These are phyloP conservation scores for Acanthopleura granulata DNA, from an alignment of 2,888 invertebrate genomes.

Conservation along the genomic window DNA sequence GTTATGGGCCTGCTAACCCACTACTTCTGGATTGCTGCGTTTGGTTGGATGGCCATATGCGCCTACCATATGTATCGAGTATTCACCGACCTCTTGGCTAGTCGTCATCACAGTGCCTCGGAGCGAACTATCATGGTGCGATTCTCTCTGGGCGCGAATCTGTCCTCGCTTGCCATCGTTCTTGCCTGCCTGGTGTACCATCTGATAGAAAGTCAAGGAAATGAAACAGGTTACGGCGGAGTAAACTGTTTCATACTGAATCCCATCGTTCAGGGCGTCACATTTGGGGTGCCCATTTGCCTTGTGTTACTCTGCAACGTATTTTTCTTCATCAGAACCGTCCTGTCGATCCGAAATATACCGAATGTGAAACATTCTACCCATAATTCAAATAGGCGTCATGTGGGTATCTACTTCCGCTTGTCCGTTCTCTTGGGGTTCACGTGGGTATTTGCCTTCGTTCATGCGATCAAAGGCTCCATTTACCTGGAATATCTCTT, in stretches of 20 bases:
- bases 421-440: not conserved
- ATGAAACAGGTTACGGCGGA: constrained; percentile 1
- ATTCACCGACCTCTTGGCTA: not conserved
- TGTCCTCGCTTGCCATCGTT: not conserved
- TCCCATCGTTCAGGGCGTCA: not conserved
- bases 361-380: not conserved
- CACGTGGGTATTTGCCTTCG: not conserved
- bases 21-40: not conserved
- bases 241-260: not conserved
- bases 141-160: not conserved
- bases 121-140: not conserved
- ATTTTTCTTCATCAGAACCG: not conserved
- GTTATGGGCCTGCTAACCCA: not conserved
- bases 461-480: not conserved
- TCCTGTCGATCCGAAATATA: constrained; percentile 9
- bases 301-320: not conserved
- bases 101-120: not conserved
- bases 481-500: not conserved
- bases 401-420: not conserved
- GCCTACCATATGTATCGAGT: constrained; percentile 4
- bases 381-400: not conserved
- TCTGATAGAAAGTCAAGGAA: not conserved
- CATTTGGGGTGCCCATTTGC: not conserved
- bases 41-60: constrained; percentile 7
- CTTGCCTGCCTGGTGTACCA: not conserved